Base-by-base conservation (phyloP, 2,888 invertebrate genomes). In the Apocheima hispidaria region DNA sequence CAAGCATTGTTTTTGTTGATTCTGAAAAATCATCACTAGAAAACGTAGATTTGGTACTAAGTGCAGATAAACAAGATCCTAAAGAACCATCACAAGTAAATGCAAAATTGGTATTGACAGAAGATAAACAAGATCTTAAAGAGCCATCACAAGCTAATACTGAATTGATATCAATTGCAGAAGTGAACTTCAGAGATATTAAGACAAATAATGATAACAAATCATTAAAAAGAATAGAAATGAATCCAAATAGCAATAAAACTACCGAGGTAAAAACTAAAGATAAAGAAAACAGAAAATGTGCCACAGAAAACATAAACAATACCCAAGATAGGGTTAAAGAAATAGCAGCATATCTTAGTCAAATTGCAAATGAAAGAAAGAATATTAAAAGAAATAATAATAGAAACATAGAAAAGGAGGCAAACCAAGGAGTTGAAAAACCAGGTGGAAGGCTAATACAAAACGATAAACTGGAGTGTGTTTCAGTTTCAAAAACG, bases 401-500 rank as follows among this genome's bases (percentile, higher is more conserved):
- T 12, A 49, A 62, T 44, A 62, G 14, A 28, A 36, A 43, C 12
- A 35, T 56, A 52, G 55, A 65, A 41, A 49, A 60, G 54, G 61
- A 46, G 49, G 44, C 64, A 7, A 66, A 69, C 59, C 86, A 88
- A 73, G 88, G 87, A 38, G 86, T 87, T 9, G 89, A 89, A 77
- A 87, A 87, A 67, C 89, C 90, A 56, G 90, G 88, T 77, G 88
- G 89, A 44, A 62, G 50, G 10, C 49, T 16, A n/a, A 43, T 30
- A 35, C 20, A 20, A 35, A 33, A 40, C 21, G 26, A 58, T 59
- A 38, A 41, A 18, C 18, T 28, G 21, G 41, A 43, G 38, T 43
- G 60, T 46, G 20, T 46, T 20, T 65, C 69, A 54, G 64, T 68
- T 60, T 21, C 77, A 16, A 86, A 77, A 75, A 87, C 84, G 7